Percentiles rank a stretch among this genome's conserved stretches.
Evolutionary conservation across 1,140 invertebrate species (phyloP).

Genomic region (Nylanderia fulva): DNA sequence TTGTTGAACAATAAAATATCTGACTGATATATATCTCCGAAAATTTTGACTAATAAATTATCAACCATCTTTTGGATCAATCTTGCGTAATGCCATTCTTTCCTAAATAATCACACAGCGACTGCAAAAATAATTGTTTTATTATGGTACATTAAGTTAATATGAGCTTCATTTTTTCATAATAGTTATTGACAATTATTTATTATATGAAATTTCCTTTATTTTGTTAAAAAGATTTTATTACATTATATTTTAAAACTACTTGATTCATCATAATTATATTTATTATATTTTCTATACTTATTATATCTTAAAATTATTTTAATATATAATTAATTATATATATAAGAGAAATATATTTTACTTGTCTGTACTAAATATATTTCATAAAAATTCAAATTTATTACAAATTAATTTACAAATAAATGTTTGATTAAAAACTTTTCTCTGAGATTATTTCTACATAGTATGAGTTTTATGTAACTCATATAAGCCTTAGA

Average conservation of each 20-base stretch:
- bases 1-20: constrained; percentile 83
- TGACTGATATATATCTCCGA: constrained; percentile 68
- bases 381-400: constrained; percentile 51
- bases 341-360: no score
- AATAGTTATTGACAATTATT: not conserved
- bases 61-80: not conserved
- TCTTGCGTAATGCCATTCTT: not conserved
- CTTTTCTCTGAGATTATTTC: not conserved
- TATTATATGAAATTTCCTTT: not conserved
- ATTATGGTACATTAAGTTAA: not conserved
- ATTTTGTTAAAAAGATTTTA: not conserved
- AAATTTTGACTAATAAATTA: not conserved
- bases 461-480: constrained; percentile 23
- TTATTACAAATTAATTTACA: constrained; percentile 39
- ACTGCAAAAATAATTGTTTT: not conserved
- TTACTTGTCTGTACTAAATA: constrained; percentile 40
- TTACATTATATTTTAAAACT: not conserved
- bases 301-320: constrained; percentile 6
- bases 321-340: not conserved
- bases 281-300: no score
- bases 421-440: constrained; percentile 40
- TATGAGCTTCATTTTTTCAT: not conserved
- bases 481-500: constrained; percentile 13
- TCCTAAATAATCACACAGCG: not conserved
- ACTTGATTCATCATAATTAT: no score